A percentile compares a stretch with the other conserved stretches of the same genome.
phyloP scores from a whole-genome alignment of 2,113 vertebrate species.

The Cnemophilus loriae region DNA sequence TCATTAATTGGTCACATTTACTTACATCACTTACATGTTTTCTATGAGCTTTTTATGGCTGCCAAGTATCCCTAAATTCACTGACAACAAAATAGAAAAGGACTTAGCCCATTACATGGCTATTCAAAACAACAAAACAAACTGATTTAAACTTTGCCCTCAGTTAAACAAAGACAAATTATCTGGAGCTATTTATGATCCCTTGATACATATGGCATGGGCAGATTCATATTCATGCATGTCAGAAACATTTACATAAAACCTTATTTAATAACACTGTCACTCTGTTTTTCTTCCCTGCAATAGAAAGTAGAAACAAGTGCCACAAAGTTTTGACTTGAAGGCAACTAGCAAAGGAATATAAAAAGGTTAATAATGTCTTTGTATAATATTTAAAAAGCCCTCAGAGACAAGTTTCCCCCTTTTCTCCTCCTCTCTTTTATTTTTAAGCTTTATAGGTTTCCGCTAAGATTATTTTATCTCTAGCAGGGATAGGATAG shows the following conservation, averaged over 20 bases:
- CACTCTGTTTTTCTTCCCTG: background rate
- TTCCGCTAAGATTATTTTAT: background rate
- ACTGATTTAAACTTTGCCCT: conserved; percentile 46
- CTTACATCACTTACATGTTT: conserved; percentile 14
- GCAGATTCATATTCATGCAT: conserved; percentile 51
- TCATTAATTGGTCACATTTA: conserved; percentile 37
- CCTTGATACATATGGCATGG: conserved; percentile 1
- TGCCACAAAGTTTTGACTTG: conserved; percentile 41
- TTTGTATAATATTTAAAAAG: background rate
- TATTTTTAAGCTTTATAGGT: background rate
- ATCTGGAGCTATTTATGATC: conserved; percentile 16
- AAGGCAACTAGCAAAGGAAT: conserved; percentile 38
- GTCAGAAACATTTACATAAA: conserved; percentile 47
- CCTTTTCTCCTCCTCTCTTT: background rate
- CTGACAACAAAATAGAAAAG: conserved; percentile 8
- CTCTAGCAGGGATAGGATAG: background rate
- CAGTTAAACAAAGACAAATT: conserved; percentile 33
- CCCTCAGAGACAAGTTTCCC: background rate
- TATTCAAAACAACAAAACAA: conserved; percentile 14
- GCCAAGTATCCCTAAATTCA: conserved; percentile 35
- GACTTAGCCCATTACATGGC: conserved; percentile 50
- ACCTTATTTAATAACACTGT: background rate
- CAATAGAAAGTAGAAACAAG: conserved; percentile 2
- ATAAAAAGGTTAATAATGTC: background rate
- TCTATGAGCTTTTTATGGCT: conserved; percentile 23